Evolutionary conservation across 1,140 invertebrate genomes (phyloP).

Genomic region (Hetaerina americana): DNA sequence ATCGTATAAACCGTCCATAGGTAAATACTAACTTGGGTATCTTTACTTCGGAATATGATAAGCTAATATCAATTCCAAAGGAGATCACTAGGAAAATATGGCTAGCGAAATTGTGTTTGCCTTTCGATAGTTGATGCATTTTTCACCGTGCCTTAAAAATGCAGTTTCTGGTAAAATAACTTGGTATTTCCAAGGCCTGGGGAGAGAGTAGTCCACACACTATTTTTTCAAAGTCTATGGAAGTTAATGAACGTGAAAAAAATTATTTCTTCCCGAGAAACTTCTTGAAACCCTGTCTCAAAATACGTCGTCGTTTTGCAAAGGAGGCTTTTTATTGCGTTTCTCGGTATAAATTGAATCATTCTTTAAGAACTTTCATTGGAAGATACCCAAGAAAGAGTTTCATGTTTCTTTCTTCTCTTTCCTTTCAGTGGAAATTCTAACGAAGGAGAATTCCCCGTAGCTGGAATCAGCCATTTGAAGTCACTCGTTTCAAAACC

Average conservation of each 20-base stretch:
- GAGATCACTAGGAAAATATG: no score
- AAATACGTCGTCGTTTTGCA: neutral
- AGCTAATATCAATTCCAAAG: no score
- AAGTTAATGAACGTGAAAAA: neutral
- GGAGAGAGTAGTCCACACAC: neutral
- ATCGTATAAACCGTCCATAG: no score
- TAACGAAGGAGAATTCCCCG: neutral
- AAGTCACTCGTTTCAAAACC: neutral
- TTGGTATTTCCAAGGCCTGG: neutral
- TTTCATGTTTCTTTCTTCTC: neutral
- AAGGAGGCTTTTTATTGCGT: neutral
- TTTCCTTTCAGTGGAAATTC: neutral
- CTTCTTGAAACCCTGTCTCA: neutral
- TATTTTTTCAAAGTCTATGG: neutral
- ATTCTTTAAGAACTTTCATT: neutral
- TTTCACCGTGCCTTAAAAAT: no score
- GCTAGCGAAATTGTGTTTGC: no score
- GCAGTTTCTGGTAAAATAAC: no score
- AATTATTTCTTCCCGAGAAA: neutral
- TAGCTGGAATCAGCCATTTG: neutral
- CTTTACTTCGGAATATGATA: no score
- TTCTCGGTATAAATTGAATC: neutral
- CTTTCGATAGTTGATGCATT: no score
- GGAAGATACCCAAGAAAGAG: neutral
- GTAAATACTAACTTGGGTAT: no score